phyloP scores from a whole-genome alignment of 2,888 invertebrate species.

The Steinernema scapterisci region DNA sequence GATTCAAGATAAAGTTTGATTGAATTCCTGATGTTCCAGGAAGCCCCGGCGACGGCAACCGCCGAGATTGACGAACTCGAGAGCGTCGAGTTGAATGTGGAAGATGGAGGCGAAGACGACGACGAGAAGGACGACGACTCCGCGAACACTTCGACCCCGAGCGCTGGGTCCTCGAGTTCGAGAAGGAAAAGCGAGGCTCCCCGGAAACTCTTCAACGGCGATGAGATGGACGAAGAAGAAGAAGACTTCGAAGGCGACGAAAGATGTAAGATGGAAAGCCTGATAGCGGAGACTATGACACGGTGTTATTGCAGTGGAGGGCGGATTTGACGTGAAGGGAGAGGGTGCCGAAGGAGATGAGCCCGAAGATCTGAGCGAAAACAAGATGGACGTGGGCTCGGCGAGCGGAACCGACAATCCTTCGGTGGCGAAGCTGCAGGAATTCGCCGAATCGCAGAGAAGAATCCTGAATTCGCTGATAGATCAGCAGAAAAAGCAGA shows the following conservation, averaged over 20 bases:
- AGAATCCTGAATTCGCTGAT: conserved; percentile 83
- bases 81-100: conserved; percentile 33
- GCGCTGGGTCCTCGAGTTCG: conserved; percentile 44
- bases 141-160: conserved; percentile 41
- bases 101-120: conserved; percentile 20
- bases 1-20: conserved; percentile 21
- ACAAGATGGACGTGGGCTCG: conserved; percentile 2
- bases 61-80: conserved; percentile 22
- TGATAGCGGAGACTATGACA: neutral
- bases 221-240: neutral
- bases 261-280: neutral
- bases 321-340: neutral
- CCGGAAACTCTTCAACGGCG: conserved; percentile 38
- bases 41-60: conserved; percentile 24
- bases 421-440: conserved; percentile 76
- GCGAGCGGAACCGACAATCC: neutral
- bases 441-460: conserved; percentile 87
- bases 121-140: conserved; percentile 70
- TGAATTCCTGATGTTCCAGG: conserved; percentile 29
- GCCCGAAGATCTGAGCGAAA: conserved; percentile 28
- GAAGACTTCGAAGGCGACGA: conserved; percentile 1
- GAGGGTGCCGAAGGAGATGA: conserved; percentile 5
- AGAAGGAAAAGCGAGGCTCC: conserved; percentile 46
- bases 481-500: conserved; percentile 73
- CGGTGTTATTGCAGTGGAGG: neutral